phyloP scores from a whole-genome alignment of 2,888 invertebrate genomes.

The Rhogogaster chlorosoma region DNA sequence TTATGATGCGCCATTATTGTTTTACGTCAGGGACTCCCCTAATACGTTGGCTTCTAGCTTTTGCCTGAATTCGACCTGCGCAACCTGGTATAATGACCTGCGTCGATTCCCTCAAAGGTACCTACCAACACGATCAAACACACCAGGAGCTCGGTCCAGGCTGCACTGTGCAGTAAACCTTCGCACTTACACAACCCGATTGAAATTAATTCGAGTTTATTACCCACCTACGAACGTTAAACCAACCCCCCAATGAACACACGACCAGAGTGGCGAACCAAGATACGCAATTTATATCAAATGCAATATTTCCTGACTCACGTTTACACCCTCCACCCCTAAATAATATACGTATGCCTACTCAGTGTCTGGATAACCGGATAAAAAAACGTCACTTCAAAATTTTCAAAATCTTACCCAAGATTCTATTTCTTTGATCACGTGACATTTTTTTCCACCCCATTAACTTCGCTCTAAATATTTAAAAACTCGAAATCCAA shows the following conservation, averaged over 20 bases:
- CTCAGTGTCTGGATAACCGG: background rate
- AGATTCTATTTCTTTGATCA: too few species aligned
- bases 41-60: slow-evolving; percentile 46
- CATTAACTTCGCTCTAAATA: too few species aligned
- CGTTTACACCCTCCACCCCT: background rate
- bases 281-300: slow-evolving; percentile 68
- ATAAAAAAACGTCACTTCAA: background rate
- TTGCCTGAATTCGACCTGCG: slow-evolving; percentile 28
- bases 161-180: slow-evolving; percentile 32
- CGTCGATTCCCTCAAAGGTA: slow-evolving; percentile 5
- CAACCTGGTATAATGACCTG: slow-evolving; percentile 26
- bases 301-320: slow-evolving; percentile 13
- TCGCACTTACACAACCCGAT: slow-evolving; percentile 70
- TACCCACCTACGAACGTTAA: slow-evolving; percentile 58
- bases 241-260: background rate
- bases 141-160: background rate
- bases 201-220: slow-evolving; percentile 77
- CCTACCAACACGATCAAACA: background rate
- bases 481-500: too few species aligned
- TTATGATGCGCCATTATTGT: slow-evolving; percentile 78
- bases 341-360: background rate
- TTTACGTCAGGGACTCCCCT: slow-evolving; percentile 74
- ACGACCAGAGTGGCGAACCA: slow-evolving; percentile 60
- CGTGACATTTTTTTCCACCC: too few species aligned
- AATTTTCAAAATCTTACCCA: too few species aligned